phyloP scores from a whole-genome alignment of 2,113 vertebrate genomes.

The Cyphotilapia sp. region DNA sequence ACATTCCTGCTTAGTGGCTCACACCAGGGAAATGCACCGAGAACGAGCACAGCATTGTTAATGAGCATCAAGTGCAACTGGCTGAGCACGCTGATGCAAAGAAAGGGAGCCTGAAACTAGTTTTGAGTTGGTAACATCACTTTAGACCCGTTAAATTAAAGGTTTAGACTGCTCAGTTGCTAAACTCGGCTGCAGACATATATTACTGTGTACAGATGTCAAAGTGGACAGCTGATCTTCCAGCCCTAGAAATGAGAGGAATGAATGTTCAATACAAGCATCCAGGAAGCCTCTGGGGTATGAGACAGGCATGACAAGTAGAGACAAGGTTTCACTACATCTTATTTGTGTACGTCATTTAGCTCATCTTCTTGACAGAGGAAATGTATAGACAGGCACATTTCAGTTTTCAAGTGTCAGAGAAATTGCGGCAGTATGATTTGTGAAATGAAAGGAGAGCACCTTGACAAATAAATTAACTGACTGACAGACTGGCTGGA shows the following conservation, averaged over 20 bases:
- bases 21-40: background rate
- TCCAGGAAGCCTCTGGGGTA: background rate
- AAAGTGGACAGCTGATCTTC: conserved; percentile 29
- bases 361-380: conserved; percentile 34
- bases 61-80: background rate
- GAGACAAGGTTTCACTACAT: conserved; percentile 40
- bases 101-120: background rate
- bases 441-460: conserved; percentile 35
- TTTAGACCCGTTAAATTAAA: background rate
- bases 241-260: conserved; percentile 1
- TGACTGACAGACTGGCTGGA: conserved; percentile 32
- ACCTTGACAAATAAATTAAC: conserved; percentile 56
- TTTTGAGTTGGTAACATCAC: background rate
- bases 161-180: conserved; percentile 7
- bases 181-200: background rate
- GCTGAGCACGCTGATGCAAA: background rate
- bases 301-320: conserved; percentile 37
- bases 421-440: conserved; percentile 35
- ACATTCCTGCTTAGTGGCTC: background rate
- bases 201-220: background rate
- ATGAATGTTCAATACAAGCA: conserved; percentile 20
- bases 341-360: conserved; percentile 52
- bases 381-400: conserved; percentile 27
- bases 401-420: conserved; percentile 45
- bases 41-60: background rate